phyloP scores from a whole-genome alignment of 1,140 invertebrate genomes.

The Pseudomyrmex cubaensis region DNA sequence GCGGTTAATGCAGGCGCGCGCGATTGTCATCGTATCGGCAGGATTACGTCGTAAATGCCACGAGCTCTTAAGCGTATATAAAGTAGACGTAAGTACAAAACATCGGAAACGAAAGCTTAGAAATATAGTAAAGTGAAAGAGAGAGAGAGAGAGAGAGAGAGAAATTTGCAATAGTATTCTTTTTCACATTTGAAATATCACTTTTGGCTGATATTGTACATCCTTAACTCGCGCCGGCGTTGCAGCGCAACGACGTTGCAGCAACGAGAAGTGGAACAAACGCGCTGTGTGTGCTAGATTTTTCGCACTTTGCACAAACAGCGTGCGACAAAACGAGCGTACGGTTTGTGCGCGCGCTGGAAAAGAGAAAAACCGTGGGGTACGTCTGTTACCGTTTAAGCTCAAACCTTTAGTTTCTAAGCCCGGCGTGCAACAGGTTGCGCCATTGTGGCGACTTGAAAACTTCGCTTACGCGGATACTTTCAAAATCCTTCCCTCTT shows the following conservation, averaged over 20 bases:
- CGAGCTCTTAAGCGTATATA: background rate
- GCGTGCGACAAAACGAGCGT: constrained; percentile 48
- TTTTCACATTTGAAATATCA: too few species aligned
- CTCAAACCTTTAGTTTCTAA: constrained; percentile 76
- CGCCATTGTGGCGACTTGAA: constrained; percentile 75
- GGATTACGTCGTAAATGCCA: constrained; percentile 28
- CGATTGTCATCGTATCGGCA: background rate
- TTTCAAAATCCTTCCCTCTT: constrained; percentile 68
- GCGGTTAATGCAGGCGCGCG: constrained; percentile 13
- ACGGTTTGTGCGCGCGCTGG: background rate
- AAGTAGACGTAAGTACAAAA: too few species aligned
- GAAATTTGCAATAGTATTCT: too few species aligned
- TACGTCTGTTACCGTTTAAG: constrained; percentile 72
- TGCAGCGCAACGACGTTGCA: background rate
- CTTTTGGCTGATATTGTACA: too few species aligned
- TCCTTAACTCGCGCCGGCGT: constrained; percentile 18
- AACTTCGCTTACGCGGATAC: constrained; percentile 73
- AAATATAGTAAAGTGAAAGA: too few species aligned
- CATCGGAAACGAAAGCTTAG: too few species aligned
- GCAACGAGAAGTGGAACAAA: background rate
- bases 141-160: too few species aligned
- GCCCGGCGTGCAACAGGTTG: constrained; percentile 74
- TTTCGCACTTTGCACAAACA: constrained; percentile 46
- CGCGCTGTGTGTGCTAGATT: constrained; percentile 19
- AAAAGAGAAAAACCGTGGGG: constrained; percentile 51